Conservation (phyloP, 2,797 vertebrate species). For the Brotula barbata region DNA sequence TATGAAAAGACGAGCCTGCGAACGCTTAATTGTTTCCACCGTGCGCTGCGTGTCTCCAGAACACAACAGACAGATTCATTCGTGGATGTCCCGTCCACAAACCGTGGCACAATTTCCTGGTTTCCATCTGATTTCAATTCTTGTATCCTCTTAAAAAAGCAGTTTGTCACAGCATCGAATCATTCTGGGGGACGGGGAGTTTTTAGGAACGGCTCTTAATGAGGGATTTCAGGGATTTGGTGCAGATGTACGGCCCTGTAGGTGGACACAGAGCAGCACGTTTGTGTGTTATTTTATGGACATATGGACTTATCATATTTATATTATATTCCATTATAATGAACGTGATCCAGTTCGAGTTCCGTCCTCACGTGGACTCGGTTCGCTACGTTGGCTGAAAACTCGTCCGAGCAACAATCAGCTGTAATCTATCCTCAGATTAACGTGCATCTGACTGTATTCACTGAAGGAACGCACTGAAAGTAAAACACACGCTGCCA, state of each 20-base stretch:
- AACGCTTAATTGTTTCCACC: background rate
- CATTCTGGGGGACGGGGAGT: background rate
- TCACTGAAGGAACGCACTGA: no score
- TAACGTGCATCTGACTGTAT: constrained; percentile 2
- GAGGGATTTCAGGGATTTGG: constrained; percentile 15
- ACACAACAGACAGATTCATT: constrained; percentile 20
- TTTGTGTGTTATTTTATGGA: no score
- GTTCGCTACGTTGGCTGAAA: background rate
- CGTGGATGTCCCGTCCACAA: background rate
- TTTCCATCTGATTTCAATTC: constrained; percentile 42
- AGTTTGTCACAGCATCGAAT: constrained; percentile 5
- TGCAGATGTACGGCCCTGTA: no score
- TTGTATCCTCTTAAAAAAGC: constrained; percentile 26
- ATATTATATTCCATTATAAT: no score
- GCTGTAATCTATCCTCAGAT: constrained; percentile 6
- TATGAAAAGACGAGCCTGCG: constrained; percentile 25
- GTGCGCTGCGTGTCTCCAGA: constrained; percentile 3
- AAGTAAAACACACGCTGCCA: no score
- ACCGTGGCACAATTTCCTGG: constrained; percentile 13
- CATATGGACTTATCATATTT: no score
- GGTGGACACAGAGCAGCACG: no score
- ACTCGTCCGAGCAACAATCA: no score
- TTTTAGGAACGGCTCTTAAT: background rate
- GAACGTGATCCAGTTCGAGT: constrained; percentile 4
- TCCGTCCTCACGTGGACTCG: background rate